Evolutionary conservation across 2,797 vertebrate species (phyloP).

Genomic region (Dermochelys coriacea): DNA sequence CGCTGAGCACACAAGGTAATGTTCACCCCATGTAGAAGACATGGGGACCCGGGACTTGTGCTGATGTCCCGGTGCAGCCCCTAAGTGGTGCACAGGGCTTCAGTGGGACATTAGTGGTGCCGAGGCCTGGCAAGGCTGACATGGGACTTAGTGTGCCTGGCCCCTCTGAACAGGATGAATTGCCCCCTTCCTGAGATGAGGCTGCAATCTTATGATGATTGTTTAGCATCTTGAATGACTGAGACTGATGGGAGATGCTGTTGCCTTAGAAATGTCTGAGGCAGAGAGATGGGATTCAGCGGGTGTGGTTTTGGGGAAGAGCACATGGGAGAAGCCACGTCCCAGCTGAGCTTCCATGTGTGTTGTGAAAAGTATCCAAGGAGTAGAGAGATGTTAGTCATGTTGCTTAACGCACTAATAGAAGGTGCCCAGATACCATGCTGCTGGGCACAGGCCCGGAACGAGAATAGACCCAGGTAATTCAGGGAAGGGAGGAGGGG

Average conservation of each 20-base stretch:
- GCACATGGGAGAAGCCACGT: background rate
- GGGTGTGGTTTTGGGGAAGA: background rate
- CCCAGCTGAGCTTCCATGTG: fast-evolving
- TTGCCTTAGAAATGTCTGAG: background rate
- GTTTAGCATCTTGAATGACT: background rate
- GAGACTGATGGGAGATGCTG: fast-evolving
- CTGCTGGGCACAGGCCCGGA: background rate
- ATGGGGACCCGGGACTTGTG: background rate
- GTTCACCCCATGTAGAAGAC: background rate
- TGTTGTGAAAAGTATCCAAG: background rate
- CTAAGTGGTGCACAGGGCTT: background rate
- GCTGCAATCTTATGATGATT: background rate
- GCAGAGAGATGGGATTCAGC: background rate
- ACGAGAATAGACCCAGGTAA: background rate
- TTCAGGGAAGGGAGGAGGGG: background rate
- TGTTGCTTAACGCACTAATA: background rate
- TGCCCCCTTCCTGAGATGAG: background rate
- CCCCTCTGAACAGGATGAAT: background rate
- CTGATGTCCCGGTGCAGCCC: background rate
- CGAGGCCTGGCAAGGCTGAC: fast-evolving
- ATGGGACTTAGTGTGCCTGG: fast-evolving
- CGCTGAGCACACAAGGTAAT: background rate
- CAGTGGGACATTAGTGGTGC: background rate
- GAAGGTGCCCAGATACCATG: background rate
- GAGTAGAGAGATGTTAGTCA: background rate